Base-by-base conservation (phyloP, 2,888 invertebrate species). In the Margaritifera margaritifera region DNA sequence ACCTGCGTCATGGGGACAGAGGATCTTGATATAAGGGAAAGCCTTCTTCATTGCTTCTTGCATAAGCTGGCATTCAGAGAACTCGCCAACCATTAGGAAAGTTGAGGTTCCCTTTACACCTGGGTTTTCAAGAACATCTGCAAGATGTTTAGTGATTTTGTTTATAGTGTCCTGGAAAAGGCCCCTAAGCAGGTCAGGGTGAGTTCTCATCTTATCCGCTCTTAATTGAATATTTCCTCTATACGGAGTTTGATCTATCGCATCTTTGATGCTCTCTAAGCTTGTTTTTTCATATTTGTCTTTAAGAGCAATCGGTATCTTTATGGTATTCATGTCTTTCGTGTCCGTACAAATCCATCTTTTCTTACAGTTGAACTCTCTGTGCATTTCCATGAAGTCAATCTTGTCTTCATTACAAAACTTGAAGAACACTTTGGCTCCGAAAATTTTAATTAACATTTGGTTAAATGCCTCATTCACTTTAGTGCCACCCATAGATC, bases 71-170 rank as follows among this genome's bases (percentile, higher is more conserved):
- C 73, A 78, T 57, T 78, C 80, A 6, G 78, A 73, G 70, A 77
- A 80, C 8, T 75, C 77, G 6, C 80, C 80, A 0, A 80, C 77
- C 72, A 79, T 71, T 50, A 76, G 52, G 31, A 79, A 76, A 18
- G 70, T 68, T 27, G 68, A 66, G 19, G 72, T 71, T 11, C 69
- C 74, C 55, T 66, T 57, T 0, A 73, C 64, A 19, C 54, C 42
- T 18, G 71, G 74, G 18, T 66, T 51, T 25, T 65, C n/a, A 6
- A 78, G 64, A 53, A 80, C 42, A 11, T 71, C 50, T 54, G 66
- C 63, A 20, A 80, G 57, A 66, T 80, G 77, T 15, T 24, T 11
- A 0, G 69, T 59, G 20, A 80, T 74, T n/a, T 71, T 58, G 0
- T 72, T 64, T 31, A 42, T 64, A 31, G 74, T 71, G 15, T 70